Conservation (phyloP, 2,888 invertebrate genomes). For the Pyrocoelia pectoralis region DNA sequence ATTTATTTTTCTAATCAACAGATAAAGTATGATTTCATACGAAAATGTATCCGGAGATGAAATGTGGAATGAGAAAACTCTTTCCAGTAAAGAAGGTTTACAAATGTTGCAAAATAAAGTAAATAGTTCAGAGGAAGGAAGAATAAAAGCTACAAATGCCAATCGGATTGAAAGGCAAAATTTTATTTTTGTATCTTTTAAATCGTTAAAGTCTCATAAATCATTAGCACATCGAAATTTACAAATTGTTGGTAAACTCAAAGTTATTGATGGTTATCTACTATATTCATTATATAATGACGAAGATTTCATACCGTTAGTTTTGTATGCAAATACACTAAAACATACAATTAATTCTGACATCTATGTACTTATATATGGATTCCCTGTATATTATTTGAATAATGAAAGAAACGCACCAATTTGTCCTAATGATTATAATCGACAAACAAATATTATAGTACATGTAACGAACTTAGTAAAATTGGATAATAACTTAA, state of each 20-base stretch:
- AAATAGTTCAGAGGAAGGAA: not conserved
- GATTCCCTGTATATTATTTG: constrained; percentile 13
- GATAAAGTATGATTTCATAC: constrained; percentile 12
- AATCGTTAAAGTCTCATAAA: not conserved
- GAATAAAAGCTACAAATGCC: not conserved
- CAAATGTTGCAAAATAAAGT: not conserved
- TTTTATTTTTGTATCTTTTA: not conserved
- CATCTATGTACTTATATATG: constrained; percentile 13
- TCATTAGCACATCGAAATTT: not conserved
- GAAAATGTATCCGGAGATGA: not conserved
- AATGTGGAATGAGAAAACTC: not conserved
- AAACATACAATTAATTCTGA: not conserved
- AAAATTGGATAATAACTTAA: constrained; percentile 11
- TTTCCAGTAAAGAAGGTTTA: not conserved
- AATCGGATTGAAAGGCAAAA: not conserved
- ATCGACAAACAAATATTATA: not conserved
- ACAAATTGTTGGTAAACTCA: not conserved
- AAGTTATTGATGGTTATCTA: no score
- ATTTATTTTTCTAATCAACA: no score
- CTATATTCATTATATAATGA: not conserved
- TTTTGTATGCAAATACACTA: not conserved
- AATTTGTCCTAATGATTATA: not conserved
- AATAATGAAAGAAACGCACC: not conserved
- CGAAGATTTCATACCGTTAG: not conserved
- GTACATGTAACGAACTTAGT: constrained; percentile 5